Evolutionary conservation across 2,113 vertebrate species (phyloP), one percentile per base, ranked within the genome.

Genomic region (Melanerpes formicivorus): DNA sequence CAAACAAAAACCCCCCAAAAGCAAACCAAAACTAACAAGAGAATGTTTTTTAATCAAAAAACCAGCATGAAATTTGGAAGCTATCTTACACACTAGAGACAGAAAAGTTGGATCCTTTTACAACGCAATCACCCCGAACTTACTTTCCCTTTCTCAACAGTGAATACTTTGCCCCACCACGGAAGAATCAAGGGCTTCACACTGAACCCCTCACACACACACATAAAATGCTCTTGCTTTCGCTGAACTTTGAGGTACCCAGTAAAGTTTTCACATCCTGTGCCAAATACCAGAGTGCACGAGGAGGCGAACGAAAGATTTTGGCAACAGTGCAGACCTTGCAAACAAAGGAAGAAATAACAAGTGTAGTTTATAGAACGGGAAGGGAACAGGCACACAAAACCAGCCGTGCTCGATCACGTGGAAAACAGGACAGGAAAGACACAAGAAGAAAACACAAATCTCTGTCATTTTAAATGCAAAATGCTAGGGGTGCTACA

Each of bases 371-470:
- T 72, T 12, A 34, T 30, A 62, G 29, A 14, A 32, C 3, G 0
- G 26, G 9, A 12, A 10, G 11, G 6, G 7, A 16, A 74, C 0
- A 32, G 22, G 0, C 19, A 17, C 10, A 40, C 3, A 26, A 62
- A 84, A 6, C 2, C 44, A 63, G 18, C 16, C 48, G 34, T 6
- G 29, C 4, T 6, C 5, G 18, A 11, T 5, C 44, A 52, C 25
- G 52, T 0, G 23, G 6, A 6, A 69, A 67, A 1, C 1, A 1
- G 11, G 84, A 66, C 16, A 58, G 13, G 5, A n/a, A 14, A 58
- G 25, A 44, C 7, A 55, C 7, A 2, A 37, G 18, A 84, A 48
- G 1, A 27, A 18, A 26, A 52, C 8, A n/a, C 56, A 74, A 59
- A 25, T 52, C 46, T 40, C 48, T 90, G 11, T 5, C 3, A 10